Base-by-base conservation (phyloP, 1,140 invertebrate species). In the Asbolus verrucosus region DNA sequence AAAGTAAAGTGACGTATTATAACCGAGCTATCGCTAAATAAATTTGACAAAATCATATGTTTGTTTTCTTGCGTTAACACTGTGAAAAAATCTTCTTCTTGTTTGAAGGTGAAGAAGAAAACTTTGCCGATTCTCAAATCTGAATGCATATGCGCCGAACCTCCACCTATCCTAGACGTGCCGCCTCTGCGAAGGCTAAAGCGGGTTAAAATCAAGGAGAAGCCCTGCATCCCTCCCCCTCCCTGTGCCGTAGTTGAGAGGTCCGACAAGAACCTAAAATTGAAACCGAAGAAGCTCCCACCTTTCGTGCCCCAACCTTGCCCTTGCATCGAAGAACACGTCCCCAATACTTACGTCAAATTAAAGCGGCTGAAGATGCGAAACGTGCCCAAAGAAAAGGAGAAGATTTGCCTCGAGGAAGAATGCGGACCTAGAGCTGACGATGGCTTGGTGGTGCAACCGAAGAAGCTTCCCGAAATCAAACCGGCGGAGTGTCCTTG, bases 71-170 rank as follows among this genome's bases (percentile, higher is more conserved):
- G n/a, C n/a, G n/a, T n/a, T n/a, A n/a, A n/a, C n/a, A n/a, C n/a
- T n/a, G n/a, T n/a, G n/a, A n/a, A n/a, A n/a, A n/a, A n/a, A n/a
- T n/a, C n/a, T n/a, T n/a, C n/a, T n/a, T n/a, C n/a, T n/a, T n/a
- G n/a, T n/a, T n/a, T n/a, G n/a, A n/a, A n/a, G 1, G 27, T 65
- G 2, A 70, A 71, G 21, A 39, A 27, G 8, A 73, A 73, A 24
- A 65, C 61, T 8, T 24, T 73, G 1, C 62, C 54, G 27, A 50
- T 67, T 1, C 50, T 73, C n/a, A 70, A 68, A 21, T 38, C 65
- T 18, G 67, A 62, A 0, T 75, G 74, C 36, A 43, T 9, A 9
- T 75, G 74, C 15, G 30, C 72, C 8, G 70, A 74, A 62, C 72
- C 67, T 1, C 74, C 70, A 13, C 60, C 62, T 38, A 6, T 65